Base-by-base conservation (phyloP, 2,797 vertebrate genomes). In the Phoebastria nigripes region DNA sequence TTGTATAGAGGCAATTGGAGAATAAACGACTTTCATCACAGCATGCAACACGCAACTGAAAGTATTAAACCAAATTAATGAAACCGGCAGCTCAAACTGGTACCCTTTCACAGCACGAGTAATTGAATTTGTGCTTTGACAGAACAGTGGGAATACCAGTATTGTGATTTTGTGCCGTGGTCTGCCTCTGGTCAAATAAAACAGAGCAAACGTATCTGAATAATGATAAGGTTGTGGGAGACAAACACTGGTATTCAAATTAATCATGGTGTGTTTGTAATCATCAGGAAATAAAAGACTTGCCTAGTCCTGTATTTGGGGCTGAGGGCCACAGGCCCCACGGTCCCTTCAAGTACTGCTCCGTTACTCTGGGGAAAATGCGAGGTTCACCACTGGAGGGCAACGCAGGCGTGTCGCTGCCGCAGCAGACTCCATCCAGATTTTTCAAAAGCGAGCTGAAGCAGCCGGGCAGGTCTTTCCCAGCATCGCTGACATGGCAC, bases 341-440 rank as follows among this genome's bases (percentile, higher is more conserved):
- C 1, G 0, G 5, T 41, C 59, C 12, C 29, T 25, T 44, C 21
- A 2, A 11, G 7, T 2, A 2, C 5, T 5, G 1, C 15, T 42
- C 26, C 1, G 0, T 58, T 55, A 22, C 47, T 18, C 44, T 8
- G 6, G 39, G 44, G 73, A 72, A 17, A 31, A 47, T 1, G 31
- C 3, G 7, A 67, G 18, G 19, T 39, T 94, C 26, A 3, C 96
- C 95, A 46, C 89, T 6, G 78, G 96, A 87, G 93, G 96, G 95
- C 96, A 65, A 22, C 52, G 15, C 5, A 0, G 0, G 2, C 39
- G 7, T 15, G 20, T 8, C 6, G 0, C 51, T 78, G 88, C 56
- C 0, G 0, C 1, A 4, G 33, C 63, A 22, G 19, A 2, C 59
- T 21, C 13, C 21, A 1, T 3, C 54, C 11, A 1, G 6, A 1